Percentiles rank a stretch among this genome's conserved stretches.
Conservation (phyloP, 2,888 invertebrate genomes). For the Tipula lateralis region DNA sequence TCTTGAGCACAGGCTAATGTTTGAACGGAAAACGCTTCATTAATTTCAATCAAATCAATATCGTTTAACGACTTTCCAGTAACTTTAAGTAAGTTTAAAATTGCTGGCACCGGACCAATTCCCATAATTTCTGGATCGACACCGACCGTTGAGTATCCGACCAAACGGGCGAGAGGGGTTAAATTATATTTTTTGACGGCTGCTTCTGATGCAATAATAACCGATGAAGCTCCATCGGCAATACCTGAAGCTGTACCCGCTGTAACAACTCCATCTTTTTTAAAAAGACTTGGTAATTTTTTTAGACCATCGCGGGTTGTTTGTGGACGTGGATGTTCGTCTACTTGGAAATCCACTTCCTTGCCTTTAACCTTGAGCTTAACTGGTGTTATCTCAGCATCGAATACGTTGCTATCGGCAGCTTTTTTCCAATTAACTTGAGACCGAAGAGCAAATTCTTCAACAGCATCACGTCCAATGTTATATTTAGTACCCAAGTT, state of each 20-base stretch:
- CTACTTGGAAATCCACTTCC: constrained; percentile 70
- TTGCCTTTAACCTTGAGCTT: constrained; percentile 78
- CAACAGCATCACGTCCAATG: constrained; percentile 75
- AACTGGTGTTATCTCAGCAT: constrained; percentile 83
- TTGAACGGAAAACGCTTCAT: constrained; percentile 97
- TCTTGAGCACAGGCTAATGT: constrained; percentile 88
- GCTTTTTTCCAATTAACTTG: constrained; percentile 84
- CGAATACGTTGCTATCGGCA: constrained; percentile 82
- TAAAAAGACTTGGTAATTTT: constrained; percentile 85
- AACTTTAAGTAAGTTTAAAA: constrained; percentile 74
- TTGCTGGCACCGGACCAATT: constrained; percentile 93
- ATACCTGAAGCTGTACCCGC: constrained; percentile 95
- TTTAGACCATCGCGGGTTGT: constrained; percentile 78
- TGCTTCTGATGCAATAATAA: constrained; percentile 86
- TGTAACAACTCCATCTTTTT: constrained; percentile 90
- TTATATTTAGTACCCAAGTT: constrained; percentile 83
- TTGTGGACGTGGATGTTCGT: constrained; percentile 91
- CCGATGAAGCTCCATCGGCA: constrained; percentile 93
- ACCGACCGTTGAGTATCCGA: constrained; percentile 88
- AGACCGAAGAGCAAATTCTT: constrained; percentile 77
- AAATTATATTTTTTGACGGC: constrained; percentile 75
- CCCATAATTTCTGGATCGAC: constrained; percentile 78
- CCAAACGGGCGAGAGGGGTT: constrained; percentile 84
- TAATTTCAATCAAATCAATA: constrained; percentile 92
- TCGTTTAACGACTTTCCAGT: constrained; percentile 76